phyloP scores from a whole-genome alignment of 2,888 invertebrate genomes.

The Amblyteles armatorius region DNA sequence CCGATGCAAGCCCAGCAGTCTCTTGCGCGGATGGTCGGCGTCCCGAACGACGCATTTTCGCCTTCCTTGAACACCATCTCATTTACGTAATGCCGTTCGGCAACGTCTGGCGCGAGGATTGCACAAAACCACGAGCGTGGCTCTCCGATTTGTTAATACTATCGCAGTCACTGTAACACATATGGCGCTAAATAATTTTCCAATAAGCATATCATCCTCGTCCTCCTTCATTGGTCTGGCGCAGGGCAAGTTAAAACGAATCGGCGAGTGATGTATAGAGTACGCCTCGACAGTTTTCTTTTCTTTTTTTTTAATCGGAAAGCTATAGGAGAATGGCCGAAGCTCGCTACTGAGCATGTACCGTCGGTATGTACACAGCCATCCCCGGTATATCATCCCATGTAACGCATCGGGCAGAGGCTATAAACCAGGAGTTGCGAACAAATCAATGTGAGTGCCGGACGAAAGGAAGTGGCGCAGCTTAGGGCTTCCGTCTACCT shows the following conservation, averaged over 20 bases:
- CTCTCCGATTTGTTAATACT: conserved; percentile 11
- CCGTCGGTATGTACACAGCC: background rate
- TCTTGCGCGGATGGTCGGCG: conserved; percentile 35
- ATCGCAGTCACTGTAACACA: background rate
- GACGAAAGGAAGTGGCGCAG: conserved; percentile 69
- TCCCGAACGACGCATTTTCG: conserved; percentile 27
- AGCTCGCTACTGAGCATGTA: conserved; percentile 1
- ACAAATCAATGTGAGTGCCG: conserved; percentile 83
- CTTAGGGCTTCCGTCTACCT: conserved; percentile 51
- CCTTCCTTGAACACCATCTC: conserved; percentile 70
- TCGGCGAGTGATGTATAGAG: conserved; percentile 37
- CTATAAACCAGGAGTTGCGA: conserved; percentile 81
- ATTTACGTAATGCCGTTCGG: conserved; percentile 81
- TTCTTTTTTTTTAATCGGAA: conserved; percentile 37
- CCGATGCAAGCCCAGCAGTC: conserved; percentile 35
- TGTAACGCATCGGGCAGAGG: conserved; percentile 54
- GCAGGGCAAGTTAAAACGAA: conserved; percentile 25
- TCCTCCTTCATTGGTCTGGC: conserved; percentile 10
- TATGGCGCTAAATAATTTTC: background rate
- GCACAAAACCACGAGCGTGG: conserved; percentile 9
- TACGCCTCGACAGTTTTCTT: background rate
- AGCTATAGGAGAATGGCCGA: conserved; percentile 62
- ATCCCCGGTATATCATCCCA: background rate
- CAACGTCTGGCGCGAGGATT: conserved; percentile 72
- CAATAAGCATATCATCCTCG: background rate